Conservation (phyloP, 2,797 vertebrate genomes). For the Passerculus sandwichensis region DNA sequence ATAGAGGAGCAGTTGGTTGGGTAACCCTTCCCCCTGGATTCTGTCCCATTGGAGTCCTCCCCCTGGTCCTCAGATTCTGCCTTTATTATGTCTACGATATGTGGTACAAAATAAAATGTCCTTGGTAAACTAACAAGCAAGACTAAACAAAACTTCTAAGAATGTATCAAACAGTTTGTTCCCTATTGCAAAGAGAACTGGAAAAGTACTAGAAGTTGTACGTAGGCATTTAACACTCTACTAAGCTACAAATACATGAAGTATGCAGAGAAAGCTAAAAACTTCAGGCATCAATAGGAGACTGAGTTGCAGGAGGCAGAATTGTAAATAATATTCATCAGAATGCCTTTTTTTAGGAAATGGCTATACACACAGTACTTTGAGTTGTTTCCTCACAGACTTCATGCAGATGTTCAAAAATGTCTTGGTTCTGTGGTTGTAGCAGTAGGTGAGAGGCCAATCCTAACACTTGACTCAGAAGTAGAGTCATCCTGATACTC, state of each 20-base stretch:
- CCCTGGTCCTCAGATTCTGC: background rate
- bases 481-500: background rate
- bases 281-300: too few relatives aligned
- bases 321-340: background rate
- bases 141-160: background rate
- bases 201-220: background rate
- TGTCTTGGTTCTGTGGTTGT: background rate
- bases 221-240: background rate
- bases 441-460: background rate
- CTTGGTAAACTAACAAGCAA: background rate
- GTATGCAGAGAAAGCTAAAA: background rate
- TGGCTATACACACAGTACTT: background rate
- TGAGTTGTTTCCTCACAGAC: background rate
- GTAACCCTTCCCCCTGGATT: rapidly evolving
- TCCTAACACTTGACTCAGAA: background rate
- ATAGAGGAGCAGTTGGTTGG: background rate
- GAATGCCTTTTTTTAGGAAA: background rate
- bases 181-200: background rate
- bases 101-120: background rate
- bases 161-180: background rate
- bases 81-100: rapidly evolving
- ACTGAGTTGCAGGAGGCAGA: background rate
- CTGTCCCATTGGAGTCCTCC: background rate
- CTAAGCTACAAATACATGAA: background rate
- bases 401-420: background rate